Percentiles rank a stretch among this genome's conserved stretches.
phyloP scores from a whole-genome alignment of 2,113 vertebrate genomes.

The Cisticola juncidis region DNA sequence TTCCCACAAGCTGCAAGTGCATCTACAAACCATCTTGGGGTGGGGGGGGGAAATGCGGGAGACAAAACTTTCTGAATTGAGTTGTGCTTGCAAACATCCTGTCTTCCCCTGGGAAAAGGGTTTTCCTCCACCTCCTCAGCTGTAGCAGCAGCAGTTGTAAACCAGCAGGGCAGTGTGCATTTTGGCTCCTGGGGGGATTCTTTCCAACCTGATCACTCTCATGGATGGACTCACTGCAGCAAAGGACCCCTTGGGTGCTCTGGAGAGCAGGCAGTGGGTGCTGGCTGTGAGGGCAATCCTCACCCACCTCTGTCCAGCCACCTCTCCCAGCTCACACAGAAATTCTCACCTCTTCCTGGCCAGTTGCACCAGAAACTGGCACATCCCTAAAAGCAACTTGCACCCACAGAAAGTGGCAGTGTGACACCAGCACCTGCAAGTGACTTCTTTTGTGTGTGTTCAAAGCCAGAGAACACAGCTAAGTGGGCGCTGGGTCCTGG shows the following conservation, averaged over 20 bases:
- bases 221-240: neutral
- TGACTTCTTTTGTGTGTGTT: neutral
- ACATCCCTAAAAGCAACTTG: neutral
- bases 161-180: fast-evolving
- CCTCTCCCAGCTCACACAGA: neutral
- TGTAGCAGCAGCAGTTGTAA: neutral
- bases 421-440: neutral
- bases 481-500: neutral
- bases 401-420: neutral
- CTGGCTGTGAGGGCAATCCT: neutral
- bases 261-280: fast-evolving
- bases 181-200: neutral
- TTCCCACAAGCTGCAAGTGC: neutral
- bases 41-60: fast-evolving
- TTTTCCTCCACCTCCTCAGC: neutral
- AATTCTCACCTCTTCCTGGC: neutral
- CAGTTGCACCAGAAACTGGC: neutral
- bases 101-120: neutral
- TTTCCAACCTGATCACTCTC: neutral
- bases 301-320: neutral
- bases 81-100: neutral
- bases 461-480: neutral
- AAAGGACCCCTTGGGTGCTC: neutral
- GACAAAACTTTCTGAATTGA: neutral
- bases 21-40: neutral